Evolutionary conservation across 1,140 invertebrate species (phyloP), one percentile per base, ranked within the genome.

Genomic region (Drosophila obscura): DNA sequence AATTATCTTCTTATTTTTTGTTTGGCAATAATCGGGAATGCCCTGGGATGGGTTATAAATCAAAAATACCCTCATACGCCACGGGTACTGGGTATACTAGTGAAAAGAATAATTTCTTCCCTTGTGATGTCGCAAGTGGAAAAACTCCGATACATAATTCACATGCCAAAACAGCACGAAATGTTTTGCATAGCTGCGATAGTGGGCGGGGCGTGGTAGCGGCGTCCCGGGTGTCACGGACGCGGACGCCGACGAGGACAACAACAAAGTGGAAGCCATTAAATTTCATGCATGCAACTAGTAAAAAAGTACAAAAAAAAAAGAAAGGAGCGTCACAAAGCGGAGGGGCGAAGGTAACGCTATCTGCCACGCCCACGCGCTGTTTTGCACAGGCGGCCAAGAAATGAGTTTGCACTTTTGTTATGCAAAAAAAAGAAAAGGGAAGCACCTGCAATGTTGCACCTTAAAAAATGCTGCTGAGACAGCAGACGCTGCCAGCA

Each of bases 211-310:
- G 80, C 52, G 78, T 67, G 71, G 46, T 53, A 24, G 51, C 58
- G 45, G 56, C 58, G 41, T 66, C 35, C 63, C 24, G 64, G 52
- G 58, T 80, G 69, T 71, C 61, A 50, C 62, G 56, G 49, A 24
- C 26, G 11, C 5, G 22, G 48, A 82, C 19, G 62, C 60, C 49
- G 57, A 62, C 80, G 79, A 53, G 83, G 78, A 82, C 83, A 79
- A 83, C 84, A 89, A 88, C 84, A 88, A 88, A 88, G 80, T 88
- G 83, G 79, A 79, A 77, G 79, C 84, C 84, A 88, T 88, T 88
- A 88, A 88, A 89, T 89, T 89, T 88, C 80, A 88, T 89, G 80
- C 84, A 88, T 79, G 79, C 82, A 88, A 88, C 84, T 85, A 71
- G 78, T 85, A 68, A 31, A 56, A 39, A 53, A 75, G 49, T n/a